phyloP scores from a whole-genome alignment of 2,797 vertebrate genomes.

The Liasis olivaceus region DNA sequence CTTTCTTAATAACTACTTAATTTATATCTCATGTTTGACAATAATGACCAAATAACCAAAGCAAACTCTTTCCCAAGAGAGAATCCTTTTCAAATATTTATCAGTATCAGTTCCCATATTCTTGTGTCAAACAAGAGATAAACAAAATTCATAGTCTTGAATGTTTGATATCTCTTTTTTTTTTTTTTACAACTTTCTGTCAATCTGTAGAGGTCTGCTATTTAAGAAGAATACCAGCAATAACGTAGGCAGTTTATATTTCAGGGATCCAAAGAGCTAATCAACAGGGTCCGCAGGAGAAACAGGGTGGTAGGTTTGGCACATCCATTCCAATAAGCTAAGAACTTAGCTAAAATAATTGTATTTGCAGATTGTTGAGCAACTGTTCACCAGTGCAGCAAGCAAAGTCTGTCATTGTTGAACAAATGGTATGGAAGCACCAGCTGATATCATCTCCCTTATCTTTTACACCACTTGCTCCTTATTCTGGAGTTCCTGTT shows the following conservation, averaged over 20 bases:
- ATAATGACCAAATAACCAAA: neutral
- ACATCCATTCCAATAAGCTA: neutral
- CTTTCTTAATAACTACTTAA: neutral
- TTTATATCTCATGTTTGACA: neutral
- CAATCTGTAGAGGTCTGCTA: neutral
- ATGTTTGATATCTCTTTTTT: neutral
- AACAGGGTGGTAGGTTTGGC: neutral
- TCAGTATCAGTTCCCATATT: neutral
- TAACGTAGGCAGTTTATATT: neutral
- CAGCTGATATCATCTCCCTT: neutral
- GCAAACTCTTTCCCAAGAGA: neutral
- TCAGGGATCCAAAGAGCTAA: neutral
- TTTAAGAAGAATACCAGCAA: neutral
- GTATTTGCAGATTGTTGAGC: neutral
- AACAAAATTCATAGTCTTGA: neutral
- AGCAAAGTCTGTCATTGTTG: neutral
- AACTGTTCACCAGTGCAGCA: neutral
- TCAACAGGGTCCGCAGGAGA: neutral
- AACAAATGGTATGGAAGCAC: neutral
- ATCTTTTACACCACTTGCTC: neutral
- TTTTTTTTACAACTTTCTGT: neutral
- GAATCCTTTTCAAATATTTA: neutral
- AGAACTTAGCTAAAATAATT: neutral
- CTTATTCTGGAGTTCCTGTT: neutral
- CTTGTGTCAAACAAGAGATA: neutral